Evolutionary conservation across 2,888 invertebrate species (phyloP).

Genomic region (Eulithis prunata): DNA sequence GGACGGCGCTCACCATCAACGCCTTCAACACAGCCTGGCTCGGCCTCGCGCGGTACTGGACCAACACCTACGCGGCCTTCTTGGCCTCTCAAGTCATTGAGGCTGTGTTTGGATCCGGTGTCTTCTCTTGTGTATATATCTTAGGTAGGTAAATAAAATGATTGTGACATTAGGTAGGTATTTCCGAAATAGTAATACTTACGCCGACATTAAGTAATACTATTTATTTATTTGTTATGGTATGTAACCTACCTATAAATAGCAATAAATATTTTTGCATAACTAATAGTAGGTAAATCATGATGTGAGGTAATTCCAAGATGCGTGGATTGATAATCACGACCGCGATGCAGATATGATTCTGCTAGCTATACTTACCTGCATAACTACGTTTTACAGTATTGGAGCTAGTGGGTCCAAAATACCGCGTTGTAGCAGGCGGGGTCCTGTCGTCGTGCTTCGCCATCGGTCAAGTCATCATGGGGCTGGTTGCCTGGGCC

Average conservation of each 20-base stretch:
- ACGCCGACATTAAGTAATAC: too few relatives aligned
- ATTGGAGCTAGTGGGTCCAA: constrained; percentile 90
- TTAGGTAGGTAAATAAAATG: constrained; percentile 84
- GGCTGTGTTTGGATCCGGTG: constrained; percentile 86
- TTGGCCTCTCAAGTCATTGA: constrained; percentile 87
- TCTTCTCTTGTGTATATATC: constrained; percentile 88
- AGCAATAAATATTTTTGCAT: too few relatives aligned
- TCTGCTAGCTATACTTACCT: too few relatives aligned
- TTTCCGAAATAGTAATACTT: not conserved
- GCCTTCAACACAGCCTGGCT: constrained; percentile 85
- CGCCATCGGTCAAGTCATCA: constrained; percentile 87
- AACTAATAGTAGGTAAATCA: not conserved
- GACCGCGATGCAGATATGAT: not conserved
- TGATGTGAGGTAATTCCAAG: not conserved
- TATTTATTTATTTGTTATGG: too few relatives aligned
- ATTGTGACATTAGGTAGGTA: not conserved
- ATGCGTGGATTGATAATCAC: constrained; percentile 11
- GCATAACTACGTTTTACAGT: constrained; percentile 64
- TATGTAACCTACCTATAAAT: too few relatives aligned
- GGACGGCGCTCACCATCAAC: constrained; percentile 82
- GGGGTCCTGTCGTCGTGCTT: constrained; percentile 88
- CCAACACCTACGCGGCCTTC: constrained; percentile 87
- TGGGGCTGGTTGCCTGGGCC: constrained; percentile 88
- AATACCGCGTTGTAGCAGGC: constrained; percentile 88
- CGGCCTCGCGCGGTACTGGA: constrained; percentile 84